Percentiles rank a stretch among this genome's conserved stretches.
Conservation (phyloP, 2,888 invertebrate species). For the Noctua fimbriata region DNA sequence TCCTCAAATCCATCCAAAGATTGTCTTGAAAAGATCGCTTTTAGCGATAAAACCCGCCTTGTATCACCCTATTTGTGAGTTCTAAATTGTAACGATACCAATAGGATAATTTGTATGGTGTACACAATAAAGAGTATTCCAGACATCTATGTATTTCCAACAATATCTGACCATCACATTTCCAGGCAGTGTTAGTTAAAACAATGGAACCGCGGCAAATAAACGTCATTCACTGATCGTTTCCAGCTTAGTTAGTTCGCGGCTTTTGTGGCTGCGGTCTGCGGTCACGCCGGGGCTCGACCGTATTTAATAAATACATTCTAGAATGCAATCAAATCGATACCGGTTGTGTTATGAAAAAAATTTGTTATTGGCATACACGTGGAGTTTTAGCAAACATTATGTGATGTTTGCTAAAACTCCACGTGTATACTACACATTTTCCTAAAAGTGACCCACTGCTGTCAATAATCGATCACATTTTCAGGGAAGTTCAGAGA, state of each 20-base stretch:
- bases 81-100: not conserved
- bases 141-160: constrained; percentile 5
- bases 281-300: constrained; percentile 16
- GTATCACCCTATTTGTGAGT: not conserved
- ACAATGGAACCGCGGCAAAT: constrained; percentile 50
- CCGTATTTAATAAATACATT: constrained; percentile 50
- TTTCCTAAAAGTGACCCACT: not conserved
- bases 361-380: not conserved
- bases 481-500: not conserved
- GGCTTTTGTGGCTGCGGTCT: constrained; percentile 47
- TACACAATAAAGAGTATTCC: not conserved
- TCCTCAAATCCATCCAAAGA: not conserved
- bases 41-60: not conserved
- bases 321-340: constrained; percentile 28
- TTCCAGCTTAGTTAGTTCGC: constrained; percentile 50
- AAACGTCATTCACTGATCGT: constrained; percentile 49
- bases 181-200: constrained; percentile 36
- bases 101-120: not conserved
- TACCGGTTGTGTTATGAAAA: constrained; percentile 25
- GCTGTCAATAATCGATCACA: not conserved
- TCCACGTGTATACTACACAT: no score
- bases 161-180: constrained; percentile 19
- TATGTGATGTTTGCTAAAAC: no score
- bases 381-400: not conserved
- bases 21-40: not conserved